Conservation (phyloP, 2,797 vertebrate species). For the Lophius americanus region DNA sequence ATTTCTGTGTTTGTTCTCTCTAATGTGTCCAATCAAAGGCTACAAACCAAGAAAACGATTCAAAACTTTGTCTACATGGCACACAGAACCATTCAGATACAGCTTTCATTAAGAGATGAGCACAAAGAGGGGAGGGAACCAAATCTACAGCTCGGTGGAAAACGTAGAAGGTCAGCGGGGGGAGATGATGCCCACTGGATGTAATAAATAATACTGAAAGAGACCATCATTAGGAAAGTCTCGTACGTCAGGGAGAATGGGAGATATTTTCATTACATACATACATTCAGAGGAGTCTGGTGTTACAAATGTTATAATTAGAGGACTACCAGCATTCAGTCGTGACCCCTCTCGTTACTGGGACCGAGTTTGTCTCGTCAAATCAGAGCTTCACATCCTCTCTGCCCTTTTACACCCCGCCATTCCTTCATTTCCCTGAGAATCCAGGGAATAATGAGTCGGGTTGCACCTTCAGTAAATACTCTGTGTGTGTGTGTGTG, state of each 20-base stretch:
- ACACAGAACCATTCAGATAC: no score
- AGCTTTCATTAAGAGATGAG: background rate
- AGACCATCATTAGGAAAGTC: slow-evolving; percentile 49
- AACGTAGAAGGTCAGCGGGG: slow-evolving; percentile 26
- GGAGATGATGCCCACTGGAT: slow-evolving; percentile 14
- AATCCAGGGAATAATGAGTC: slow-evolving; percentile 70
- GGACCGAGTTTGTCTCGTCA: slow-evolving; percentile 69
- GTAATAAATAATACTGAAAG: slow-evolving; percentile 26
- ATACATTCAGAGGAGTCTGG: slow-evolving; percentile 59
- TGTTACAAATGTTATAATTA: slow-evolving; percentile 67
- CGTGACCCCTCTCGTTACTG: slow-evolving; percentile 75
- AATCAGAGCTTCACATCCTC: slow-evolving; percentile 70
- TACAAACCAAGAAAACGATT: background rate
- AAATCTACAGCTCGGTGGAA: slow-evolving; percentile 1
- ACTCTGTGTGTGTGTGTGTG: slow-evolving; percentile 22
- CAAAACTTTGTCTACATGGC: background rate
- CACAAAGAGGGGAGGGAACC: slow-evolving; percentile 3
- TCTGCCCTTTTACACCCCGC: slow-evolving; percentile 73
- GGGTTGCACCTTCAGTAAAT: slow-evolving; percentile 66
- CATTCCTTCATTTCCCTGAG: slow-evolving; percentile 78
- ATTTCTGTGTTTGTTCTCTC: background rate
- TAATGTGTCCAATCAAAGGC: background rate
- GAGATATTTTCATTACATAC: slow-evolving; percentile 42
- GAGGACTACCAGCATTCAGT: slow-evolving; percentile 67
- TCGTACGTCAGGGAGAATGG: slow-evolving; percentile 34